Percentiles rank a stretch among this genome's conserved stretches.
These are phyloP conservation scores for Distichodus sexfasciatus DNA, from an alignment of 2,797 vertebrate genomes.

Conservation along the genomic window DNA sequence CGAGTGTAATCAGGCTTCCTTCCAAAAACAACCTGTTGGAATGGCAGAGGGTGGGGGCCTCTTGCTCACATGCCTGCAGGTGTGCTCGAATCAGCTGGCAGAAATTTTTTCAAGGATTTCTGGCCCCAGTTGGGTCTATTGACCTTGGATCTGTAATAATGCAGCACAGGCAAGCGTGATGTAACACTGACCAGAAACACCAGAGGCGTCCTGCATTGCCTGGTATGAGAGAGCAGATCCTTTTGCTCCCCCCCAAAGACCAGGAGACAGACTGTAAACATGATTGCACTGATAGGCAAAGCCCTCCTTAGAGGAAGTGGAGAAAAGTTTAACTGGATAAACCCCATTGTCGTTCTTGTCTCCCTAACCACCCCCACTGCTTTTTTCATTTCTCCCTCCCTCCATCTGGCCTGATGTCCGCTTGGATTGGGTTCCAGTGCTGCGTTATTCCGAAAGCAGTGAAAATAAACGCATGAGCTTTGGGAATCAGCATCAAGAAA, in stretches of 20 bases:
- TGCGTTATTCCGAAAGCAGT: constrained; percentile 73
- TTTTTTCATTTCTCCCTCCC: not conserved
- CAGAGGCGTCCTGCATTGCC: not conserved
- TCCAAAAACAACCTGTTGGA: constrained; percentile 37
- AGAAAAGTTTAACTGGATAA: constrained; percentile 7
- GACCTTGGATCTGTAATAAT: not conserved
- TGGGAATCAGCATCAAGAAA: constrained; percentile 76
- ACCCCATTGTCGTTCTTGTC: constrained; percentile 9
- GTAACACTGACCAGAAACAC: not conserved
- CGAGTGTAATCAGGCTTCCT: constrained; percentile 21
- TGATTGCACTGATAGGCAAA: not conserved
- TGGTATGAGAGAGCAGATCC: not conserved
- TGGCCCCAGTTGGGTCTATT: not conserved
- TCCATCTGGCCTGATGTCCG: constrained; percentile 25
- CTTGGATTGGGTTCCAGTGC: constrained; percentile 29
- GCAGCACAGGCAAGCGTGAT: not conserved
- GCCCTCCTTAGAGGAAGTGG: not conserved
- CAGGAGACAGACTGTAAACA: not conserved
- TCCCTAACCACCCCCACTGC: not conserved
- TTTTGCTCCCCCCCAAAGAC: not conserved
- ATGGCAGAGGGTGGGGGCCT: constrained; percentile 27
- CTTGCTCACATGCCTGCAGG: constrained; percentile 40
- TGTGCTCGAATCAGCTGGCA: constrained; percentile 31
- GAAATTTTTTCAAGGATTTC: constrained; percentile 7
- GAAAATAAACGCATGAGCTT: constrained; percentile 84